Evolutionary conservation across 2,797 vertebrate genomes (phyloP).

Genomic region (Phoeniculus purpureus): DNA sequence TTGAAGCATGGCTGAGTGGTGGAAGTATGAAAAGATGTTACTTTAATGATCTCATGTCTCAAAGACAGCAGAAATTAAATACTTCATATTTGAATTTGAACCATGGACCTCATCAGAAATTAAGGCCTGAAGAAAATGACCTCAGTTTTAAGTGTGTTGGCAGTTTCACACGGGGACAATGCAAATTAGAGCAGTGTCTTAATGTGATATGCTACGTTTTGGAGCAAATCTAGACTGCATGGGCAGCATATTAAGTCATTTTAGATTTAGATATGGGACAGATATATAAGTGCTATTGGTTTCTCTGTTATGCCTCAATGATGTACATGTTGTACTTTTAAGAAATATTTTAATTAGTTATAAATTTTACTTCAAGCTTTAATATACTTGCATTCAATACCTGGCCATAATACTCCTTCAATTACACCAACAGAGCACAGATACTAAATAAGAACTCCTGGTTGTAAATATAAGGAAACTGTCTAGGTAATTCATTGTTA

Average conservation of each 20-base stretch:
- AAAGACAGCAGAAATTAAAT: background rate
- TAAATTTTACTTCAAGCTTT: background rate
- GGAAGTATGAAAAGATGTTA: background rate
- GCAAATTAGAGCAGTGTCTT: background rate
- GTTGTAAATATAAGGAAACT: background rate
- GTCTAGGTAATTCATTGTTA: background rate
- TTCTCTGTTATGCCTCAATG: background rate
- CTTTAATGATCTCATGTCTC: background rate
- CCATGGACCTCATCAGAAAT: background rate
- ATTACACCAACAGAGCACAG: background rate
- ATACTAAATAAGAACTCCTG: background rate
- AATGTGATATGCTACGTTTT: background rate
- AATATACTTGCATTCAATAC: background rate
- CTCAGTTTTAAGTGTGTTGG: background rate
- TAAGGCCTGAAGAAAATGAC: background rate
- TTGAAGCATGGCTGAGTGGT: background rate
- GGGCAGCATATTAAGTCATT: background rate
- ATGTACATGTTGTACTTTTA: background rate
- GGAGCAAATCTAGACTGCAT: background rate
- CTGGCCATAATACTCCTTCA: background rate
- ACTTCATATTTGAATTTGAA: background rate
- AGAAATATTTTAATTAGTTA: background rate
- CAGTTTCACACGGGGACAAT: background rate
- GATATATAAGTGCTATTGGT: background rate
- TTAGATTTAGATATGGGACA: background rate